Conservation (phyloP, 1,140 invertebrate genomes). For the Tribolium madens region DNA sequence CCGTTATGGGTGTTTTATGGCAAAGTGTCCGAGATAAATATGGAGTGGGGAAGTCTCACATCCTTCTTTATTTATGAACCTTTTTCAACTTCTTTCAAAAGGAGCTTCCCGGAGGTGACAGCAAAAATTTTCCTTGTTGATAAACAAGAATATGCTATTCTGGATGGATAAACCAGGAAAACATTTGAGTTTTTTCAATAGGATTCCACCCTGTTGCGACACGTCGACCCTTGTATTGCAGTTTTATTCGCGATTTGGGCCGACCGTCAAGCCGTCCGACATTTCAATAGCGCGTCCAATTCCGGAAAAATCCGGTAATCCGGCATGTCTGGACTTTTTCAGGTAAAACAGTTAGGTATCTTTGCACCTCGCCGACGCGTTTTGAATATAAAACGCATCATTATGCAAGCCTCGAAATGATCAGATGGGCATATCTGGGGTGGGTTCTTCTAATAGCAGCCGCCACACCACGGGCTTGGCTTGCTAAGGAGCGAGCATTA, state of each 20-base stretch:
- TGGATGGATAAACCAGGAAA: no score
- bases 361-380: constrained; percentile 14
- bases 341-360: background rate
- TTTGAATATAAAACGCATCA: constrained; percentile 5
- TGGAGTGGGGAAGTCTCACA: background rate
- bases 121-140: no score
- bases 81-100: background rate
- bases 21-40: constrained; percentile 28
- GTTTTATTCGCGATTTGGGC: background rate
- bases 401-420: constrained; percentile 23
- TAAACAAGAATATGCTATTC: no score
- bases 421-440: constrained; percentile 25
- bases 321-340: background rate
- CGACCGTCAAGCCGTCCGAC: background rate
- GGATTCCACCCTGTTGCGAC: no score
- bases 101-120: background rate
- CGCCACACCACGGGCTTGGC: constrained; percentile 18
- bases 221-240: background rate
- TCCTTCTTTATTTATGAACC: background rate
- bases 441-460: constrained; percentile 35
- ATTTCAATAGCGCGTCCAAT: constrained; percentile 14
- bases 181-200: no score
- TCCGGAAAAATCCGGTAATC: constrained; percentile 24
- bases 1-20: constrained; percentile 17
- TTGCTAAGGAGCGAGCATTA: constrained; percentile 44